Evolutionary conservation across 2,888 invertebrate genomes (phyloP).

Genomic region (Leptinotarsa tumamoca): DNA sequence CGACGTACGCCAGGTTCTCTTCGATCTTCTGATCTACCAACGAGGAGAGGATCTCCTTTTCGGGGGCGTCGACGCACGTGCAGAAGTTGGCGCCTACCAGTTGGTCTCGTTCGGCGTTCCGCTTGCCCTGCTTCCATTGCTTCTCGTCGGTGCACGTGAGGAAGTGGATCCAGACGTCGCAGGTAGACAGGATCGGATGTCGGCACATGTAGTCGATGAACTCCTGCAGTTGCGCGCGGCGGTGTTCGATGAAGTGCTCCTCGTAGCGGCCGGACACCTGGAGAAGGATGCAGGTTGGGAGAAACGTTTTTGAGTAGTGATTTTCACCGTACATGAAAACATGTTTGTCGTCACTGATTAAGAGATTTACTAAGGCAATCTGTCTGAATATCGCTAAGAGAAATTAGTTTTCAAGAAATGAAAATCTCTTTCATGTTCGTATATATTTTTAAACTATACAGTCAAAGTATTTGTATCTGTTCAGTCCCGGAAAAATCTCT

Average conservation of each 20-base stretch:
- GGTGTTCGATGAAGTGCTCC: constrained; percentile 95
- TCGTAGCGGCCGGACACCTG: constrained; percentile 68
- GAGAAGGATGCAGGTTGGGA: too few species aligned
- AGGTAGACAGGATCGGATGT: constrained; percentile 93
- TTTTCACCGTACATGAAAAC: neutral
- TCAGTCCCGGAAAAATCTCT: too few species aligned
- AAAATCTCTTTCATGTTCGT: too few species aligned
- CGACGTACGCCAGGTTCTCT: constrained; percentile 84
- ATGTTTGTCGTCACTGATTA: too few species aligned
- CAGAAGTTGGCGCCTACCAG: constrained; percentile 92
- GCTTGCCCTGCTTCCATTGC: constrained; percentile 96
- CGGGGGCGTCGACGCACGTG: constrained; percentile 87
- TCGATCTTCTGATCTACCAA: constrained; percentile 87
- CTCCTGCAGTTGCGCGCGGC: constrained; percentile 92
- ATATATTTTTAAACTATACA: too few species aligned
- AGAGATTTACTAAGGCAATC: too few species aligned
- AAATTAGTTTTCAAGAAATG: too few species aligned
- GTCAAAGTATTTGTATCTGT: too few species aligned
- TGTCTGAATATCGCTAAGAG: too few species aligned
- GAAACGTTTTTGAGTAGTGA: neutral
- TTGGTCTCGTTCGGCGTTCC: constrained; percentile 94
- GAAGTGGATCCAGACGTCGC: constrained; percentile 97
- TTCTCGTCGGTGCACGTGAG: constrained; percentile 97
- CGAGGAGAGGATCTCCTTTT: constrained; percentile 79
- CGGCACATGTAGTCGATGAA: constrained; percentile 97